Evolutionary conservation across 2,113 vertebrate species (phyloP), one percentile per base, ranked within the genome.

Genomic region (Thunnus thynnus): DNA sequence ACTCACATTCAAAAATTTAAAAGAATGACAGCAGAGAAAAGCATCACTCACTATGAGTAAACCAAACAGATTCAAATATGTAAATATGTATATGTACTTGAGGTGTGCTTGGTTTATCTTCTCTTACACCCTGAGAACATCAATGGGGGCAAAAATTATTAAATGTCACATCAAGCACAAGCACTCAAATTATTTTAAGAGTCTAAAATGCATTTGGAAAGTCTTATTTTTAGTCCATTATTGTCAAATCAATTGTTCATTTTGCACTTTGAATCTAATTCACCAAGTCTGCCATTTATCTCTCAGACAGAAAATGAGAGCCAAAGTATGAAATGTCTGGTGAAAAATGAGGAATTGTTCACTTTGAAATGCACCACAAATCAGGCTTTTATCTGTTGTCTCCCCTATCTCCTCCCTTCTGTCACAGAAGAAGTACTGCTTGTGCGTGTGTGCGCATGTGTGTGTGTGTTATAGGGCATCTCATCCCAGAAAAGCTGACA

Each of bases 401-500:
- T 58, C 36, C 20, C 9, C 18, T 48, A 51, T 80, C 70, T 66
- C 62, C 61, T 74, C 67, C 27, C 67, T 72, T 48, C 77, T 72
- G 80, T 74, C 64, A 70, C 48, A 67, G 47, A 52, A 52, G 57
- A 66, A 70, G 57, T 57, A 3, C 36, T 64, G 61, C 25, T 0
- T 62, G 62, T 41, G 61, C 36, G 44, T 7, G 11, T 52, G 3
- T 52, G 30, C 63, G 30, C 50, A 36, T n/a, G 41, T 2, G 5
- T 30, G 47, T 13, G 13, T 14, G 18, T 50, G 16, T 60, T 44
- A 36, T 2, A 9, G 47, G 51, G 69, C 54, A 70, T 76, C 64
- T 80, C 5, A 4, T 57, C 58, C 52, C 72, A 82, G 72, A 88
- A 86, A 79, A 63, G 65, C 77, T 89, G 86, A 89, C 47, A 82